A percentile compares a stretch with the other conserved stretches of the same genome.
phyloP scores from a whole-genome alignment of 2,113 vertebrate genomes.

The Passer domesticus region DNA sequence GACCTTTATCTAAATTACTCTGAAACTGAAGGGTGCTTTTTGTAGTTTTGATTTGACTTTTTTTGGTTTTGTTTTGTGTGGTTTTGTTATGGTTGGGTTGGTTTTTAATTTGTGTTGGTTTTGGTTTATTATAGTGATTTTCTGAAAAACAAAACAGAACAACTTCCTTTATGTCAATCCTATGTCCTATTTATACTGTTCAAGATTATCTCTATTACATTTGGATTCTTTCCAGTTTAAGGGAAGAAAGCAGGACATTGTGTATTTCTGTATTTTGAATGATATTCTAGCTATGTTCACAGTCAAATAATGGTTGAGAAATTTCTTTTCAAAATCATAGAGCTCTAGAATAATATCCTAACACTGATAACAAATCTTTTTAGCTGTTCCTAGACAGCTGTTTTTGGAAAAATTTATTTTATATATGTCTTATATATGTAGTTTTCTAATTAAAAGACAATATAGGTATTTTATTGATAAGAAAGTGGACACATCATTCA shows the following conservation, averaged over 20 bases:
- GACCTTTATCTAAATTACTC: neutral
- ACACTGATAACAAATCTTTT: neutral
- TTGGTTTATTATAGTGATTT: neutral
- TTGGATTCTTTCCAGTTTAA: neutral
- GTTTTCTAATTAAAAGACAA: conserved; percentile 52
- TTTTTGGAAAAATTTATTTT: neutral
- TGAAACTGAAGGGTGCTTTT: neutral
- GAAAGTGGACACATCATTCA: neutral
- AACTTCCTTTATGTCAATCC: rapidly evolving
- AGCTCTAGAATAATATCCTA: neutral
- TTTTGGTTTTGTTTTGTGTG: neutral
- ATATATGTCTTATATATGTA: neutral
- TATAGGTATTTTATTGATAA: conserved; percentile 31
- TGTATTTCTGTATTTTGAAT: neutral
- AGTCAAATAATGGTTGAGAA: neutral
- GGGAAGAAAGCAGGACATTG: neutral
- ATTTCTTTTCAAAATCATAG: neutral
- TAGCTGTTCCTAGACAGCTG: neutral
- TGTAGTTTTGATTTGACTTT: neutral
- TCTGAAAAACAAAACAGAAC: neutral
- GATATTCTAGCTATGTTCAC: neutral
- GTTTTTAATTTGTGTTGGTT: neutral
- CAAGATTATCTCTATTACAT: neutral
- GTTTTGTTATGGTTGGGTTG: neutral
- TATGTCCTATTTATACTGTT: neutral